Percentiles rank a stretch among this genome's conserved stretches.
Conservation (phyloP, 2,797 vertebrate species). For the Mycteria americana region DNA sequence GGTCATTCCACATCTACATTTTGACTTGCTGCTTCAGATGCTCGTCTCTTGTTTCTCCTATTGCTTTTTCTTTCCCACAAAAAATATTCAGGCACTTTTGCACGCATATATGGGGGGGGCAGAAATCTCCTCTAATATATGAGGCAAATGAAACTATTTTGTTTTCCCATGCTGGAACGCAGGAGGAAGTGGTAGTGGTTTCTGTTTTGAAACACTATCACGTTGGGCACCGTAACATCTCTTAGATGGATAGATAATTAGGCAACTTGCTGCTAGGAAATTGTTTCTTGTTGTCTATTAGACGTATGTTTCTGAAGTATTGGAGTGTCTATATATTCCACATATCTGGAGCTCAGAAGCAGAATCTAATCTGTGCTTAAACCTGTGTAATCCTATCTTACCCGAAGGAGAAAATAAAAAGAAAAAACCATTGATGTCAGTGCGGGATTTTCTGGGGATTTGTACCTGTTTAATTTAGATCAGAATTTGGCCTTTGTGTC, state of each 20-base stretch:
- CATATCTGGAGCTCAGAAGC: neutral
- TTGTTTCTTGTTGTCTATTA: neutral
- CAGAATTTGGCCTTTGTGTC: neutral
- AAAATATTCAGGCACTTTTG: neutral
- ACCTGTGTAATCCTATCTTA: neutral
- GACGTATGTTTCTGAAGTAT: neutral
- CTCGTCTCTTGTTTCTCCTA: neutral
- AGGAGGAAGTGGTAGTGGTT: neutral
- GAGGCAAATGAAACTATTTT: neutral
- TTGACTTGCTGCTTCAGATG: neutral
- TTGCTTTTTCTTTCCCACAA: neutral
- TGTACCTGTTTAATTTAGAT: constrained; percentile 12
- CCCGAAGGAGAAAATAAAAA: neutral
- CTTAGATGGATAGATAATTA: neutral
- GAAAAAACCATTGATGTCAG: neutral
- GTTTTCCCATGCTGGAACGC: neutral
- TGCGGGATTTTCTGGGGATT: neutral
- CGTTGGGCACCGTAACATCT: neutral
- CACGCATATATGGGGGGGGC: neutral
- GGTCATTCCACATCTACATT: neutral
- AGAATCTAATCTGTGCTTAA: neutral
- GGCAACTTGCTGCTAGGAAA: neutral
- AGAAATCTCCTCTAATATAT: neutral
- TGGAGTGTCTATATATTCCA: neutral
- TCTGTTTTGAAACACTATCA: neutral